Evolutionary conservation across 2,888 invertebrate species (phyloP), one percentile per base, ranked within the genome.

Genomic region (Diaperis boleti): DNA sequence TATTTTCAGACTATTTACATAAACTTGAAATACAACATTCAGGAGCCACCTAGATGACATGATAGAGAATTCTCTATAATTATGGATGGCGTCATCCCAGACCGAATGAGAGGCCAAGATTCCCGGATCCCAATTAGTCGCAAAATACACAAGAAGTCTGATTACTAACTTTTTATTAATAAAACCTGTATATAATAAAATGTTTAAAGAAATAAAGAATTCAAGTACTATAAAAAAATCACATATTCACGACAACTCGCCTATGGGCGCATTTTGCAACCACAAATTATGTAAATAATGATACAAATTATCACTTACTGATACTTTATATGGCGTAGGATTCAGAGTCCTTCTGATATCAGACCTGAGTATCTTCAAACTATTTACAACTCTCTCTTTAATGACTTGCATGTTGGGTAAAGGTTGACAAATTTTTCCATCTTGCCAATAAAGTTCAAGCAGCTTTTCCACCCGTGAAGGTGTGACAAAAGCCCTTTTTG

Each of bases 261-360:
- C 98, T 73, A 99, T 98, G 0, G 98, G 98, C 26, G 98, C 97
- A 82, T 95, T 96, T 79, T 95, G 91, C 26, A 98, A 88, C 98
- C 98, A 98, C 79, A 98, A 83, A 74, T 93, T 92, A 78, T 99
- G 98, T 72, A 98, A 94, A 81, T 95, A 99, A 72, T 87, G 90
- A 84, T 98, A 98, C 59, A 99, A 86, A 72, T 91, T 88, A 81
- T 95, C 95, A 74, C 95, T 96, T 4, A 99, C 96, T 5, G 98
- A 88, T 65, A 93, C 98, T 87, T 98, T 99, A 75, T 98, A 99
- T 0, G 98, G 98, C 1, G 98, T 98, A n/a, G 98, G 98, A 83
- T 98, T 99, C 57, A 98, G 85, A 72, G 92, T 93, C 70, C 98
- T 87, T 80, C 96, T 96, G 80, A 96, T 96, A 82, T 99, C 98